These are phyloP conservation scores for Panurus biarmicus DNA, from an alignment of 2,113 vertebrate species.

Conservation along the genomic window DNA sequence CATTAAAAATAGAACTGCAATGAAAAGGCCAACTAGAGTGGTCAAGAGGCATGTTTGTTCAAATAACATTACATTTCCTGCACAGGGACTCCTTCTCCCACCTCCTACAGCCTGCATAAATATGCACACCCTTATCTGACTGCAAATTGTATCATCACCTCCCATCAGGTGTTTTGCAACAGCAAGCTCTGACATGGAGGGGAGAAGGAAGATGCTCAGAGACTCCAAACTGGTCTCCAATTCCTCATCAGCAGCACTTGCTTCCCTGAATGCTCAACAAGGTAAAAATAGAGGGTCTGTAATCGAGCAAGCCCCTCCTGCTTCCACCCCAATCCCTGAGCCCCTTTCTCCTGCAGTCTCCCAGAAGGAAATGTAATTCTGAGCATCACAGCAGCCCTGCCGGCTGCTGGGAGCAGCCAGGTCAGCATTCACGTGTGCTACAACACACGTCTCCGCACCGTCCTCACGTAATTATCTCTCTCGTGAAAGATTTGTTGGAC, in stretches of 20 bases:
- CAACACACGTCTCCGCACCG: background rate
- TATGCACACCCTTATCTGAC: background rate
- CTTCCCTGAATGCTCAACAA: background rate
- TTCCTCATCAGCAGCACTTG: background rate
- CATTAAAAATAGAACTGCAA: background rate
- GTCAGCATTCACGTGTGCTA: slow-evolving; percentile 18
- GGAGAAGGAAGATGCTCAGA: background rate
- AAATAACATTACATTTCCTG: background rate
- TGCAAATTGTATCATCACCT: background rate
- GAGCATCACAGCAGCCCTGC: slow-evolving; percentile 18
- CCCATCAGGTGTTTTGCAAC: background rate
- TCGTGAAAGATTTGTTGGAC: slow-evolving; percentile 45
- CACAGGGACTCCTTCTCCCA: background rate
- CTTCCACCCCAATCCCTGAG: background rate
- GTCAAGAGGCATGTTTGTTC: background rate
- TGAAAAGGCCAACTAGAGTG: background rate
- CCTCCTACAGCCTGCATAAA: background rate
- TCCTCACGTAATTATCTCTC: slow-evolving; percentile 65
- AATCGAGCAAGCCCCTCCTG: background rate
- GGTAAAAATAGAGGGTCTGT: background rate
- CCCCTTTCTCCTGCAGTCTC: background rate
- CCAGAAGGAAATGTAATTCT: slow-evolving; percentile 45
- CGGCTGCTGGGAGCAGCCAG: slow-evolving; percentile 26
- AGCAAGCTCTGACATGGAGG: background rate
- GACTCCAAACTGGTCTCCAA: background rate